Percentiles rank a stretch among this genome's conserved stretches.
These are phyloP conservation scores for Drosophila varians DNA, from an alignment of 1,140 invertebrate species.

Conservation along the genomic window DNA sequence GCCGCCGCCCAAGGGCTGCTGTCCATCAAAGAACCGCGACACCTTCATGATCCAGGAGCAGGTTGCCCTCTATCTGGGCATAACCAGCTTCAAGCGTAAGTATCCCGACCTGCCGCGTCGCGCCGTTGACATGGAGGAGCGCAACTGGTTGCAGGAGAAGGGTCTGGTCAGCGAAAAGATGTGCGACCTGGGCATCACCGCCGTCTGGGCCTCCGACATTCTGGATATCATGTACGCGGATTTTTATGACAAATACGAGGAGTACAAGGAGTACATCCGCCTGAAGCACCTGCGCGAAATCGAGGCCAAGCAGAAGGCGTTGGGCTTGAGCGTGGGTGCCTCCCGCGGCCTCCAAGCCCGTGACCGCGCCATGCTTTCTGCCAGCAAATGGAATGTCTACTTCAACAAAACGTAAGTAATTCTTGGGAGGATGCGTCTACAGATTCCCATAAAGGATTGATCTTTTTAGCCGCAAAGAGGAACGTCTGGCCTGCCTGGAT, in stretches of 20 bases:
- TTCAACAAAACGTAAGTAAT: conserved; percentile 89
- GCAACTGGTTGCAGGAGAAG: conserved; percentile 93
- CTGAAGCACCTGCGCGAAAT: conserved; percentile 87
- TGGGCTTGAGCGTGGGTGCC: conserved; percentile 84
- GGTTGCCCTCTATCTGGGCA: conserved; percentile 94
- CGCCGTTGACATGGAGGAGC: conserved; percentile 94
- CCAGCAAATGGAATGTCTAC: conserved; percentile 93
- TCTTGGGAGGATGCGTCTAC: background rate
- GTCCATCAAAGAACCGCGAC: conserved; percentile 87
- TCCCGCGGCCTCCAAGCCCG: conserved; percentile 89
- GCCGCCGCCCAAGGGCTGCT: conserved; percentile 88
- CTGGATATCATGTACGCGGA: conserved; percentile 97
- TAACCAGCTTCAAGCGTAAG: conserved; percentile 97
- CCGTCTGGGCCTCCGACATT: conserved; percentile 95
- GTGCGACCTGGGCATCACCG: conserved; percentile 96
- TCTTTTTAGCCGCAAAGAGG: conserved; percentile 73
- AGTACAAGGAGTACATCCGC: conserved; percentile 92
- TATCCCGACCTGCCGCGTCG: conserved; percentile 95
- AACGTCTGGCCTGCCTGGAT: conserved; percentile 73
- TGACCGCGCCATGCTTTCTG: conserved; percentile 93
- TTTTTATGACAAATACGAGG: conserved; percentile 97
- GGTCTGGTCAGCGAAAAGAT: conserved; percentile 95
- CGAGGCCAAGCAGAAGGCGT: conserved; percentile 83
- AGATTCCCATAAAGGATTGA: background rate
- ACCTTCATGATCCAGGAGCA: conserved; percentile 94